phyloP scores from a whole-genome alignment of 2,113 vertebrate species.

The Sturnira hondurensis region DNA sequence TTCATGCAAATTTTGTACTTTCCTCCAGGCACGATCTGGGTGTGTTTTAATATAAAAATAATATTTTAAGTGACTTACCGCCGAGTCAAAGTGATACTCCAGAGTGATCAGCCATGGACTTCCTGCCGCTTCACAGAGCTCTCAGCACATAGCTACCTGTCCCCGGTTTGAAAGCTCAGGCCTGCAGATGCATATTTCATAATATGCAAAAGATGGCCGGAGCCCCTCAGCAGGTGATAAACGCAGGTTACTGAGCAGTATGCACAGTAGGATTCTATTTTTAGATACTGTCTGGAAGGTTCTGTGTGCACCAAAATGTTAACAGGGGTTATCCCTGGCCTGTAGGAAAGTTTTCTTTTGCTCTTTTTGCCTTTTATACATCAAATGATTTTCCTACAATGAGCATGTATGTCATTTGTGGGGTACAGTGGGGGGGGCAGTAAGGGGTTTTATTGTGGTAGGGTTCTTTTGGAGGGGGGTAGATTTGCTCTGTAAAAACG shows the following conservation, averaged over 20 bases:
- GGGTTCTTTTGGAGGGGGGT: background rate
- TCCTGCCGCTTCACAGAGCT: background rate
- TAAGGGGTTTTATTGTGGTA: background rate
- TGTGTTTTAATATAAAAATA: constrained; percentile 44
- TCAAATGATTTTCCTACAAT: background rate
- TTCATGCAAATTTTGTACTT: background rate
- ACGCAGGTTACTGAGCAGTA: background rate
- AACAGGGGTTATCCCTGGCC: background rate
- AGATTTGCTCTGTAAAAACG: constrained; percentile 3
- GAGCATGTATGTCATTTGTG: background rate
- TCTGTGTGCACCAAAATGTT: background rate
- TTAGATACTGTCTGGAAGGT: background rate
- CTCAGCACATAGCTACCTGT: background rate
- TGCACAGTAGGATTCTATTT: background rate
- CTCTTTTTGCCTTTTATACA: background rate
- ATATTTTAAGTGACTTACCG: constrained; percentile 32
- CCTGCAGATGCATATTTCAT: background rate
- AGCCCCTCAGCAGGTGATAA: background rate
- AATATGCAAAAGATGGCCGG: background rate
- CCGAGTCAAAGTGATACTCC: constrained; percentile 23
- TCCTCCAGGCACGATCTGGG: background rate
- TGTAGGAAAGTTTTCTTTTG: background rate
- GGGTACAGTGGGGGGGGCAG: background rate
- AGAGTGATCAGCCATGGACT: background rate
- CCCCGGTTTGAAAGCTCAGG: background rate